phyloP scores from a whole-genome alignment of 2,888 invertebrate species.

The Omphaloscelis lunosa region DNA sequence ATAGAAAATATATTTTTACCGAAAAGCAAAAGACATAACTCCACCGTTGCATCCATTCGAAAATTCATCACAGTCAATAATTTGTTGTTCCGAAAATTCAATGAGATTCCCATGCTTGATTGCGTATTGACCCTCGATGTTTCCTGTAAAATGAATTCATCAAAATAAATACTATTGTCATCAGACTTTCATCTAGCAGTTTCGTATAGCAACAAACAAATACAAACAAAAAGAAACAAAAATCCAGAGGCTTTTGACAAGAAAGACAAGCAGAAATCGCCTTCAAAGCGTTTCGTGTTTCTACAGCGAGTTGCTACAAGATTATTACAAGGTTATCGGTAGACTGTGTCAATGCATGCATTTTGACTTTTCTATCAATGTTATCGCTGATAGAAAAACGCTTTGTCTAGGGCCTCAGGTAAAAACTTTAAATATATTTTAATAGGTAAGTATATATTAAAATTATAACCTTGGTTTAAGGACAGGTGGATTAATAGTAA shows the following conservation, averaged over 20 bases:
- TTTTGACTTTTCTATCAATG: not conserved
- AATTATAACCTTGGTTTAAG: not conserved
- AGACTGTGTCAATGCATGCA: not conserved
- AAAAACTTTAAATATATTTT: not conserved
- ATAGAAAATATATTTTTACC: conserved; percentile 28
- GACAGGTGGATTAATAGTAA: not conserved
- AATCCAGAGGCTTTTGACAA: not conserved
- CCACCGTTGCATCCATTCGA: conserved; percentile 36
- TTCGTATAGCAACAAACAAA: not conserved
- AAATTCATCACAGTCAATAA: conserved; percentile 38
- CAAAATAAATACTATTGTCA: not conserved
- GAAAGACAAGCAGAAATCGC: not conserved
- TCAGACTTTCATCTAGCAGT: not conserved
- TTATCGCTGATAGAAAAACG: not conserved
- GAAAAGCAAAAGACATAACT: conserved; percentile 1
- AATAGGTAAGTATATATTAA: too few relatives aligned
- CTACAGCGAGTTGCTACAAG: not conserved
- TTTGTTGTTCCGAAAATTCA: conserved; percentile 56
- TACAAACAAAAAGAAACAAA: not conserved
- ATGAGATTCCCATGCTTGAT: conserved; percentile 14
- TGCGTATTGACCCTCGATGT: conserved; percentile 50
- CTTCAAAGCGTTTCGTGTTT: not conserved
- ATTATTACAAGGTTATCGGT: not conserved
- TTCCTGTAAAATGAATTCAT: conserved; percentile 53
- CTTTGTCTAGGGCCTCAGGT: not conserved